A percentile compares a stretch with the other conserved stretches of the same genome.
phyloP scores from a whole-genome alignment of 2,113 vertebrate species.

The Tor tambroides region DNA sequence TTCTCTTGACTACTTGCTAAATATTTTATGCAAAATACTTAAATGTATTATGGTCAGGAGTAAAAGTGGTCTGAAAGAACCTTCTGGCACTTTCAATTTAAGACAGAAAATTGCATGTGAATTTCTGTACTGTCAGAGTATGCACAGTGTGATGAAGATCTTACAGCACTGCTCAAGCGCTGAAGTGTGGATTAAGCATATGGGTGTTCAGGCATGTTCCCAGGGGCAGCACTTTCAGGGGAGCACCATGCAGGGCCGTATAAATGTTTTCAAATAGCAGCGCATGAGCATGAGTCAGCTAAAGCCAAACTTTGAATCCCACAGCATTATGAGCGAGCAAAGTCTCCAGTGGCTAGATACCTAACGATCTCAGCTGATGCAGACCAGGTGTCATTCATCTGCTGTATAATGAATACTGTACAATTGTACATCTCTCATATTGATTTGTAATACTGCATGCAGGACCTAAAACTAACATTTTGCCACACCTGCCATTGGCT shows the following conservation, averaged over 20 bases:
- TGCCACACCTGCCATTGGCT: no score
- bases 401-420: background rate
- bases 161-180: no score
- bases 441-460: no score
- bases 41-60: no score
- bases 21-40: no score
- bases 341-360: background rate
- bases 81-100: no score
- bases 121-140: background rate
- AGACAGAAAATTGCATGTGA: no score
- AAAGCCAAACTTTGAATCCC: background rate
- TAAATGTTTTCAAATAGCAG: background rate
- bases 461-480: no score
- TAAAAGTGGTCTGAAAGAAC: no score
- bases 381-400: background rate
- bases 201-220: background rate
- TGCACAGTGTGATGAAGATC: background rate
- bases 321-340: background rate
- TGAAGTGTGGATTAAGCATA: background rate
- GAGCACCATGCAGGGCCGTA: background rate
- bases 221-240: background rate
- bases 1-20: no score
- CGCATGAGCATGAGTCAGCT: background rate
- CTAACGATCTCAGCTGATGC: constrained; percentile 29
- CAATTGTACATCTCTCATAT: no score